A percentile compares a stretch with the other conserved stretches of the same genome.
Evolutionary conservation across 1,140 invertebrate species (phyloP).

Genomic region (Temnothorax longispinosus): DNA sequence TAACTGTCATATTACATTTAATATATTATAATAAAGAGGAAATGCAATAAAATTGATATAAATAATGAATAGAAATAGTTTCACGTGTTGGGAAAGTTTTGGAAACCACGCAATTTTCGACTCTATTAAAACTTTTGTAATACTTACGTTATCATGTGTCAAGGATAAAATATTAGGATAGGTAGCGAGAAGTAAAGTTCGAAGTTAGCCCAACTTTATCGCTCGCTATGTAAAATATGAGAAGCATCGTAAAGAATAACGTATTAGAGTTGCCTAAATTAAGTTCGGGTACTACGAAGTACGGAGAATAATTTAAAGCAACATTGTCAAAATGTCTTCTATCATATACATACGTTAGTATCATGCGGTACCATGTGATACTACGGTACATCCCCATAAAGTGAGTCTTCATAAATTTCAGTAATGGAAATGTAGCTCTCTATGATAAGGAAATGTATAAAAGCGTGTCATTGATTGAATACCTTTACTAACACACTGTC

Average conservation of each 20-base stretch:
- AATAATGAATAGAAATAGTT: not conserved
- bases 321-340: not conserved
- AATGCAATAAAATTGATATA: not conserved
- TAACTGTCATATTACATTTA: not conserved
- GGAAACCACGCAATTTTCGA: slow-evolving; percentile 15
- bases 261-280: slow-evolving; percentile 10
- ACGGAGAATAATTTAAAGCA: slow-evolving; percentile 6
- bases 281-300: not conserved
- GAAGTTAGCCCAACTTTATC: slow-evolving; percentile 8
- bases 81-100: not conserved
- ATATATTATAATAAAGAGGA: not conserved
- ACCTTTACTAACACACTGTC: slow-evolving; percentile 97
- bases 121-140: slow-evolving; percentile 39
- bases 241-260: not conserved
- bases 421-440: not conserved
- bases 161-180: slow-evolving; percentile 24
- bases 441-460: not conserved
- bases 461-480: slow-evolving; percentile 60
- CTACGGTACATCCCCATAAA: not conserved
- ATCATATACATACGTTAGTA: not conserved
- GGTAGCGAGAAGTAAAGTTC: slow-evolving; percentile 8
- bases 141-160: slow-evolving; percentile 29
- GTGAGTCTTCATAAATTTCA: not conserved
- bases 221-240: slow-evolving; percentile 23
- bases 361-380: no score